These are phyloP conservation scores for Elephantulus edwardii DNA, from an alignment of 2,113 vertebrate species.

Conservation along the genomic window DNA sequence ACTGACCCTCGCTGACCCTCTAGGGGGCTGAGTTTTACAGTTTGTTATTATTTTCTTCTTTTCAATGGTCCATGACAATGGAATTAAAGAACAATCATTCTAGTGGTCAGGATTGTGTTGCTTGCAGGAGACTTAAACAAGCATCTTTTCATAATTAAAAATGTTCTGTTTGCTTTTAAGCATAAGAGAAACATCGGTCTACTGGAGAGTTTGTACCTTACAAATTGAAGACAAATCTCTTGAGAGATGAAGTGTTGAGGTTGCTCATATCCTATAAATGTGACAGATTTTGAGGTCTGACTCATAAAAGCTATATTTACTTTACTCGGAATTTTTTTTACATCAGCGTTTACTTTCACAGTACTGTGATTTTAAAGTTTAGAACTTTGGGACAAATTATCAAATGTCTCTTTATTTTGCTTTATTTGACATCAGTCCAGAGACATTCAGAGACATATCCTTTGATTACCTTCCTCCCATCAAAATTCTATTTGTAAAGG, in stretches of 20 bases:
- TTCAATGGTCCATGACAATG: not conserved
- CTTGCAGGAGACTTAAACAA: not conserved
- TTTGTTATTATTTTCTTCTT: not conserved
- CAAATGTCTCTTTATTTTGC: not conserved
- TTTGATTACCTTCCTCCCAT: not conserved
- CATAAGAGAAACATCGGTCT: not conserved
- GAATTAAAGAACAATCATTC: not conserved
- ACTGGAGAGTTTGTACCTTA: not conserved
- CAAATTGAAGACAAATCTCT: not conserved
- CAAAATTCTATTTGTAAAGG: not conserved
- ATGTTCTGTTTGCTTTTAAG: slow-evolving; percentile 21
- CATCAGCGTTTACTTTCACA: not conserved
- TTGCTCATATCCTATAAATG: not conserved
- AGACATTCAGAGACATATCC: not conserved
- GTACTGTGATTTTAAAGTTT: not conserved
- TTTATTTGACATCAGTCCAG: not conserved
- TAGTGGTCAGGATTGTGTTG: not conserved
- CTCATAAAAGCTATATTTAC: slow-evolving; percentile 26
- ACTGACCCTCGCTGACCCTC: too few species aligned
- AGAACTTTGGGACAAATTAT: not conserved
- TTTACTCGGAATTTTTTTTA: not conserved
- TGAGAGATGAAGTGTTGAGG: not conserved
- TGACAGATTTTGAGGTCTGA: not conserved
- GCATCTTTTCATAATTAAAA: slow-evolving; percentile 15
- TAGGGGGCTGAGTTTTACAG: too few species aligned